Percentiles rank a stretch among this genome's conserved stretches.
These are phyloP conservation scores for Phocides pigmalion DNA, from an alignment of 1,140 invertebrate genomes.

Conservation along the genomic window DNA sequence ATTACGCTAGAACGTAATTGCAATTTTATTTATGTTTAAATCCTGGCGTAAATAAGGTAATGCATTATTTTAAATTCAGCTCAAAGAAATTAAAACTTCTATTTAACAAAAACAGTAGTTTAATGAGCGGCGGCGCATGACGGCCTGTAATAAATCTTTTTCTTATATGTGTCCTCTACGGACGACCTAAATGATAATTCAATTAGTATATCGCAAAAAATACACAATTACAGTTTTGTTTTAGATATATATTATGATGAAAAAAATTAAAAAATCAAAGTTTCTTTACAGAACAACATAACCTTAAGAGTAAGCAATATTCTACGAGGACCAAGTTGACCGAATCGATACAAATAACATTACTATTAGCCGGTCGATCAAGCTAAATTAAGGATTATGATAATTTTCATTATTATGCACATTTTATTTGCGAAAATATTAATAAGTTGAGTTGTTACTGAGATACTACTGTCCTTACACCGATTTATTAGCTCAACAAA, in stretches of 20 bases:
- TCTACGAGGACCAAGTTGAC: too few relatives aligned
- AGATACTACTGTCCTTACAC: too few relatives aligned
- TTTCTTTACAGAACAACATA: background rate
- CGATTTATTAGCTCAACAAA: too few relatives aligned
- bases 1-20: conserved; percentile 1
- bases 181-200: conserved; percentile 23
- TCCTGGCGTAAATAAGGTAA: conserved; percentile 8
- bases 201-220: conserved; percentile 17
- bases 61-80: conserved; percentile 6
- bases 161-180: conserved; percentile 21
- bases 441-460: too few relatives aligned
- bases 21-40: conserved; percentile 19
- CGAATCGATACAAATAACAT: too few relatives aligned
- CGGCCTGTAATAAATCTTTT: conserved; percentile 17
- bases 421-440: too few relatives aligned
- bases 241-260: background rate
- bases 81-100: conserved; percentile 8
- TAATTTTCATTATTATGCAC: too few relatives aligned
- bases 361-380: too few relatives aligned
- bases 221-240: background rate
- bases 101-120: conserved; percentile 14
- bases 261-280: background rate
- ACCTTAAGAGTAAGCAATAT: too few relatives aligned
- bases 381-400: too few relatives aligned
- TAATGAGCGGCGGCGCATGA: conserved; percentile 20